Evolutionary conservation across 2,113 vertebrate species (phyloP), one percentile per base, ranked within the genome.

Genomic region (Laticauda laticaudata): DNA sequence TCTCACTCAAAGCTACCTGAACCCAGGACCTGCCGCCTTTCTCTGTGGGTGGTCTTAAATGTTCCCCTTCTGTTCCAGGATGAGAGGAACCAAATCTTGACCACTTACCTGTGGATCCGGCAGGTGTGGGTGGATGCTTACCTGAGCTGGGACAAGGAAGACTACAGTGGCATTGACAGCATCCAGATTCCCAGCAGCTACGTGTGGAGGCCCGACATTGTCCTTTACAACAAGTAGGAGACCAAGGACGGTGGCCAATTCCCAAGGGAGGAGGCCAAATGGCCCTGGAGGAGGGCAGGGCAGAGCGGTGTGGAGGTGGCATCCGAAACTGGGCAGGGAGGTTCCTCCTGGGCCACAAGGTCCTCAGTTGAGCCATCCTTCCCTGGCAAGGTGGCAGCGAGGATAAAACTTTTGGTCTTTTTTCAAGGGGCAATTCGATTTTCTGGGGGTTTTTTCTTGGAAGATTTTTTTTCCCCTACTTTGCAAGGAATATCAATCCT

Each of bases 221-320:
- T 99, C 91, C 98, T 99, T 95, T 99, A 99, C 96, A 99, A 99
- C 98, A 99, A 98, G 99, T 99, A 98, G 9, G 96, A 91, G 20
- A 7, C 24, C 0, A 1, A 20, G 48, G 86, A 29, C 14, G 1
- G 48, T 14, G 43, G 48, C 24, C 0, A n/a, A n/a, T 24, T 26
- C 29, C 64, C 12, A 15, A 34, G 3, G 39, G 29, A 4, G 34
- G 29, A 45, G 39, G n/a, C 0, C 0, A 8, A 5, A 1, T 18
- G 75, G 57, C 43, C 24, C 26, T 10, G 45, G 20, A 14, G 0
- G 15, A 14, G 9, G 12, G 1, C 89, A 1, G 5, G 90, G n/a
- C 21, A 34, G 12, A 10, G 34, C 2, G 6, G 6, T 18, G 2
- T 5, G 20, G 20, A 23, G 45, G 21, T 1, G 8, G n/a, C 7